These are phyloP conservation scores for Campylomormyrus numenius DNA, from an alignment of 2,113 vertebrate species.

Conservation along the genomic window DNA sequence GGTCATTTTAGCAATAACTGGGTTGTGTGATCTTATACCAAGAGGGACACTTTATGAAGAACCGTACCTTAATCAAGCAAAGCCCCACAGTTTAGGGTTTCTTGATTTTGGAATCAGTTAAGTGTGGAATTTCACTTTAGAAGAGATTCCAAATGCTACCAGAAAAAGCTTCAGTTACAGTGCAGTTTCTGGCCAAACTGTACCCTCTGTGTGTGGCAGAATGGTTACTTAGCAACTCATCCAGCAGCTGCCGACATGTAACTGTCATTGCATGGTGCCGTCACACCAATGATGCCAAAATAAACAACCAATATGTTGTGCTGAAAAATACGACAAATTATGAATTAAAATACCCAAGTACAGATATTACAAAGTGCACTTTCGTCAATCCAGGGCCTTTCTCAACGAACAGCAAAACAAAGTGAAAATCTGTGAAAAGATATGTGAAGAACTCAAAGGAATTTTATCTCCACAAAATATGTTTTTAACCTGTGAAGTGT, in stretches of 20 bases:
- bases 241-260: not conserved
- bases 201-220: not conserved
- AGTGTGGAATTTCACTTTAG: not conserved
- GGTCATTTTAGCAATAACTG: not conserved
- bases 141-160: not conserved
- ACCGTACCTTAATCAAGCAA: not conserved
- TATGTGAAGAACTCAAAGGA: not conserved
- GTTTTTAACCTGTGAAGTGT: not conserved
- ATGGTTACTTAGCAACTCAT: not conserved
- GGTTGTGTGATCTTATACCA: not conserved
- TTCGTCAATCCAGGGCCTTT: not conserved
- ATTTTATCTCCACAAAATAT: not conserved
- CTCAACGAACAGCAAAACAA: not conserved
- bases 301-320: not conserved
- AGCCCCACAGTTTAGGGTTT: not conserved
- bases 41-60: not conserved
- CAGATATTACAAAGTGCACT: not conserved
- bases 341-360: not conserved
- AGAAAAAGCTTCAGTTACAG: not conserved
- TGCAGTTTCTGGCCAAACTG: not conserved
- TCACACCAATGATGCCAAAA: not conserved
- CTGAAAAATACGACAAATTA: not conserved
- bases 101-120: not conserved
- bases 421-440: not conserved
- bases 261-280: not conserved